Base-by-base conservation (phyloP, 2,113 vertebrate genomes). In the Polypterus bichir region DNA sequence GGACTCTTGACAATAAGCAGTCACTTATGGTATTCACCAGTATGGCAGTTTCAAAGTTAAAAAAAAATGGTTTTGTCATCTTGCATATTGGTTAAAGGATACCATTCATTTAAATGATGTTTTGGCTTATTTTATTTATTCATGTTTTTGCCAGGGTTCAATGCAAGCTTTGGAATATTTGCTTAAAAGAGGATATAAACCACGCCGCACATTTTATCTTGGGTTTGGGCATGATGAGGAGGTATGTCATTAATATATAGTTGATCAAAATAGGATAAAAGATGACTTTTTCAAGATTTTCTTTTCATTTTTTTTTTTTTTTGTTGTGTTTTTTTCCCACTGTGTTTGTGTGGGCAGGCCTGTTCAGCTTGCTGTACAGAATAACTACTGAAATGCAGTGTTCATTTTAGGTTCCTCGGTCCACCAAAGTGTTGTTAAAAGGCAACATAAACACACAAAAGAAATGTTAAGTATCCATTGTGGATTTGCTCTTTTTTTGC, bases 181-280 rank as follows among this genome's bases (percentile, higher is more conserved):
- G 65, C 73, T 98, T 60, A 75, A 78, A 62, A 86, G 83, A 74
- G 88, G 85, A 46, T 92, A 94, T 67, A 58, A 61, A 54, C 94
- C 93, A 62, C 79, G 8, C 52, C 82, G 91, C 63, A 87, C 89
- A 9, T 97, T 98, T 81, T 97, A 89, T 60, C 71, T 98, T 0
- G 87, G 87, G 11, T 72, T 95, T 59, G 95, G 93, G 64, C 96
- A 97, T 3, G 91, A 96, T 70, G 94, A 98, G 73, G 95, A 97
- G 88, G 96, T 95, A 77, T 60, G 64, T 27, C 27, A 27, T 27
- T 27, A 48, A 27, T 2, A 27, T 27, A 27, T 27, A 27, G 27
- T 27, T 27, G 27, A 27, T 27, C 27, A 27, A 27, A 27, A 27
- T 27, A 27, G 27, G 27, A 27, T 2, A 27, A 27, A 27, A 27